phyloP scores from a whole-genome alignment of 2,797 vertebrate genomes.

The Siniperca scherzeri region DNA sequence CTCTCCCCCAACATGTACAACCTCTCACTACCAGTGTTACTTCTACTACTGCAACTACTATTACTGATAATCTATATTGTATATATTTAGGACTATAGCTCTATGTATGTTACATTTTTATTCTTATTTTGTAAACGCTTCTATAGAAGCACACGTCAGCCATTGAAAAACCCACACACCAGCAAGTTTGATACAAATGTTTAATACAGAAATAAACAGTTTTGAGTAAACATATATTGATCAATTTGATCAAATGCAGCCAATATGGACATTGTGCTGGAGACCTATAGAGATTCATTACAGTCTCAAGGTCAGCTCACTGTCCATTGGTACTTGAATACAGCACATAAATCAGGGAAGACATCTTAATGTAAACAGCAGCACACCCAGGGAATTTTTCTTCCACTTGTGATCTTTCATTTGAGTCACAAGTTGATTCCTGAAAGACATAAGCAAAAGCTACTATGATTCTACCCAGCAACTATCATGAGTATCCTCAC shows the following conservation, averaged over 20 bases:
- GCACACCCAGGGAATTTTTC: not conserved
- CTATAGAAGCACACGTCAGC: not conserved
- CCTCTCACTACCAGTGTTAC: too few species aligned
- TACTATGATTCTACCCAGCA: not conserved
- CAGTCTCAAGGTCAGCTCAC: conserved; percentile 2
- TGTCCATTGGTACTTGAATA: conserved; percentile 15
- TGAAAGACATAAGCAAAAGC: conserved; percentile 53
- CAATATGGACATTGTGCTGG: conserved; percentile 19
- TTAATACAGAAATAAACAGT: conserved; percentile 60
- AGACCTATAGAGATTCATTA: not conserved
- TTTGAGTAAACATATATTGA: conserved; percentile 52
- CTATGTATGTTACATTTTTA: not conserved
- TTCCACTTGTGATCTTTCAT: conserved; percentile 4
- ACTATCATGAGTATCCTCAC: rapidly evolving
- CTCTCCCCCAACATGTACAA: not conserved
- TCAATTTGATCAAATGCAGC: conserved; percentile 71
- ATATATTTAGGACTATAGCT: not conserved
- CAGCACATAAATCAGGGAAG: conserved; percentile 3
- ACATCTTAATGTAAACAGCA: conserved; percentile 39
- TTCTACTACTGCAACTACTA: not conserved
- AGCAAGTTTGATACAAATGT: conserved; percentile 47
- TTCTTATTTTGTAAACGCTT: not conserved
- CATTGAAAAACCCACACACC: not conserved
- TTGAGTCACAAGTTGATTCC: conserved; percentile 36
- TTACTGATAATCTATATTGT: not conserved